These are phyloP conservation scores for Phylloscopus collybita DNA, from an alignment of 2,797 vertebrate genomes.

Conservation along the genomic window DNA sequence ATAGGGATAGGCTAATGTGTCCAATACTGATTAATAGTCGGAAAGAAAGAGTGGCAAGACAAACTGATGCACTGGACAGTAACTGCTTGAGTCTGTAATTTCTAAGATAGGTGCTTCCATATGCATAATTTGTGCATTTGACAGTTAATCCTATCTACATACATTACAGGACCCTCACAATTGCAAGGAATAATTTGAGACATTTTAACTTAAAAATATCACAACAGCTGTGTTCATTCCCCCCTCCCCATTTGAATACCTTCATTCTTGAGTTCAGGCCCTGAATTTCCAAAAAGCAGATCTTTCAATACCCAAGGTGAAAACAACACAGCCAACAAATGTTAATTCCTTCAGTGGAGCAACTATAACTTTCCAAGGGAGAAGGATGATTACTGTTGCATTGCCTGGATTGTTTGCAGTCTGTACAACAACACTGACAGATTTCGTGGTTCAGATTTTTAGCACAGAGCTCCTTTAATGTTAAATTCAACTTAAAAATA, in stretches of 20 bases:
- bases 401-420: not conserved
- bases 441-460: not conserved
- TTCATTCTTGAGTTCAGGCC: not conserved
- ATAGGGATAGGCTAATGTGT: not conserved
- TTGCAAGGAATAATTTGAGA: not conserved
- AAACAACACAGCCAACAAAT: not conserved
- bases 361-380: not conserved
- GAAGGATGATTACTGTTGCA: not conserved
- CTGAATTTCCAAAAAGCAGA: not conserved
- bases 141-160: not conserved
- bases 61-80: not conserved
- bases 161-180: not conserved
- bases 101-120: not conserved
- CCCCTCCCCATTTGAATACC: accelerated
- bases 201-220: not conserved
- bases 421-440: not conserved
- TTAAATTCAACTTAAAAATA: not conserved
- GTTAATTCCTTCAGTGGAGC: not conserved
- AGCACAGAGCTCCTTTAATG: not conserved
- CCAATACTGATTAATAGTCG: not conserved
- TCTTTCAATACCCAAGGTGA: not conserved
- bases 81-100: not conserved
- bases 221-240: not conserved
- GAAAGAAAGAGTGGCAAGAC: not conserved
- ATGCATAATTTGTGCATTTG: not conserved